Base-by-base conservation (phyloP, 1,140 invertebrate species). In the Zaprionus africanus region DNA sequence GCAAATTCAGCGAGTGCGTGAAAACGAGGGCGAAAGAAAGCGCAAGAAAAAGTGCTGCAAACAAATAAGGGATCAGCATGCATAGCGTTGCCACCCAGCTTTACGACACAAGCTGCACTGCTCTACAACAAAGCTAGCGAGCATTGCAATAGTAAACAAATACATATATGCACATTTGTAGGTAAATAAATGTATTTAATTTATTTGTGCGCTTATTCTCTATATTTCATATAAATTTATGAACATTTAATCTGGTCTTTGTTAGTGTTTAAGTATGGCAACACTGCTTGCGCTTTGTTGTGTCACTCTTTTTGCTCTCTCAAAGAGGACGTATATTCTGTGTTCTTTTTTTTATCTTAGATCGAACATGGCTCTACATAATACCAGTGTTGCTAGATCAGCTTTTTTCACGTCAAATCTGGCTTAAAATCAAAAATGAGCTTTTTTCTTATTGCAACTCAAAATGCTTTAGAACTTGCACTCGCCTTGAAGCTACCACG, bases 51-150 rank as follows among this genome's bases (percentile, higher is more conserved):
- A 38, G 31, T 46, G 63, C 49, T 31, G 1, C 57, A 59, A 72
- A 43, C 69, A 82, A 78, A 74, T 78, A 82, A 70, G 67, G 69
- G 79, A 82, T 82, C 79, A 82, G 31, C 72, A 41, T 22, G 46
- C 19, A 49, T 1, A 12, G 65, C 63, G 53, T 43, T 41, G 31
- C 56, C 46, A 28, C 15, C 13, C 17, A 17, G 19, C n/a, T 61
- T 70, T 56, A 43, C 28, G 28, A 31, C 28, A 31, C 28, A 31
- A 31, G 28, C 7, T 31, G 28, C 28, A 43, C 2, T 57, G 38
- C 53, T 17, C n/a, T 31, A 28, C 36, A 24, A 22, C 46, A 38
- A 59, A 26, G 3, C n/a, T 5, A 22, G 6, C 15, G 11, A 22
- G 34, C 28, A 51, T 59, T 53, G 22, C 13, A 34, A 34, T 60